Evolutionary conservation across 2,113 vertebrate genomes (phyloP), one percentile per base, ranked within the genome.

Genomic region (Labeo catla): DNA sequence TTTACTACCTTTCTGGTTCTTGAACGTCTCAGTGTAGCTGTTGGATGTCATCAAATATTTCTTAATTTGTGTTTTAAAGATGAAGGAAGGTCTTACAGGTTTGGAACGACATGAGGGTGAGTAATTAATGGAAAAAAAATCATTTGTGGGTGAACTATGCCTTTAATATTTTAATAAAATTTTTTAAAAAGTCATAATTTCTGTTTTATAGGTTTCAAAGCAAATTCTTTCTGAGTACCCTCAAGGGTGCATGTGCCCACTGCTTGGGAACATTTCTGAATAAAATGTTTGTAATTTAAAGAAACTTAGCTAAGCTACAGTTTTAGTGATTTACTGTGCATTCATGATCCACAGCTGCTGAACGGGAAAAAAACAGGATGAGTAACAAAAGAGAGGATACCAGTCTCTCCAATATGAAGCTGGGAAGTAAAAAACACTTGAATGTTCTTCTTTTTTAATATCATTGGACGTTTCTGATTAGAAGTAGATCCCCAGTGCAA

Each of bases 401-500:
- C 61, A 72, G 28, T 65, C 16, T 63, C 28, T 76, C 36, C 76
- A 49, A 68, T 49, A 28, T 54, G 45, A 78, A 77, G 50, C 34
- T 87, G 34, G 70, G 78, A 78, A 65, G 59, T 81, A 77, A 36
- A 87, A 86, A 76, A 81, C 70, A 81, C 86, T 81, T 57, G 8
- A 85, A 28, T 86, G 79, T 86, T 79, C 76, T 73, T 73, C 49
- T 90, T 89, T 83, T 81, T 66, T 47, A 63, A 78, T 77, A 47
- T 86, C 66, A 66, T 5, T 87, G 72, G 78, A 86, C 23, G 77
- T 86, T 72, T 87, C 57, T 84, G 65, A 73, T 84, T 74, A 84
- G 83, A 87, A 65, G 23, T 78, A 79, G 84, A 79, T 63, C 34
- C 76, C 50, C 70, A 76, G 47, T 86, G 66, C 21, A 49, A 34